Conservation (phyloP, 2,888 invertebrate genomes). For the Aphidoletes aphidimyza region DNA sequence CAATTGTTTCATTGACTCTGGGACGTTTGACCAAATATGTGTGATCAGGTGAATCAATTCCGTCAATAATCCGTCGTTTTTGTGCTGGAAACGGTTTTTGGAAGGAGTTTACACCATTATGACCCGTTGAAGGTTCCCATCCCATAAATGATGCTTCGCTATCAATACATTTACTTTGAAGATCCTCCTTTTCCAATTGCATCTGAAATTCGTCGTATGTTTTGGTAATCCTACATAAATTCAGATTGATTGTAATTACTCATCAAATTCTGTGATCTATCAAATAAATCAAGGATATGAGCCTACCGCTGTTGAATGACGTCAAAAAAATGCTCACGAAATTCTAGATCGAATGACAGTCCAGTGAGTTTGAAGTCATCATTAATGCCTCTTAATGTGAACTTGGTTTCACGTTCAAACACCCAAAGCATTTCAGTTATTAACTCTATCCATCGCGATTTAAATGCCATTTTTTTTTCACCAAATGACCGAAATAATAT, state of each 20-base stretch:
- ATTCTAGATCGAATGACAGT: not conserved
- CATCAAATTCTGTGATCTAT: not conserved
- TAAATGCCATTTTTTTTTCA: not conserved
- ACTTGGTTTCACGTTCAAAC: not conserved
- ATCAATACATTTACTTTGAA: too few species aligned
- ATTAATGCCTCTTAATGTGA: not conserved
- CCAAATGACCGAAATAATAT: not conserved
- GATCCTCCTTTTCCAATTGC: too few species aligned
- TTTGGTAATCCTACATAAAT: not conserved
- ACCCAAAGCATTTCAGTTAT: not conserved
- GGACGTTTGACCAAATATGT: not conserved
- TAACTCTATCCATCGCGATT: not conserved
- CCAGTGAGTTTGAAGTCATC: not conserved
- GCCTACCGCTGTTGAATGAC: not conserved
- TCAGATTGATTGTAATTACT: not conserved
- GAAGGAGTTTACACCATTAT: too few species aligned
- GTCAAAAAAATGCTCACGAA: constrained; percentile 1
- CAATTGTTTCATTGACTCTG: not conserved
- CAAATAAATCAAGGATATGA: not conserved
- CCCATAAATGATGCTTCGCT: too few species aligned
- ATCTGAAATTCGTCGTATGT: not conserved
- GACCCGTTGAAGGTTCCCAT: too few species aligned
- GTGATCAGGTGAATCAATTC: not conserved
- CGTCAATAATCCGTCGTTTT: not conserved
- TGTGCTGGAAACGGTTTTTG: too few species aligned